phyloP scores from a whole-genome alignment of 2,797 vertebrate species.

The Gallinago stenura region DNA sequence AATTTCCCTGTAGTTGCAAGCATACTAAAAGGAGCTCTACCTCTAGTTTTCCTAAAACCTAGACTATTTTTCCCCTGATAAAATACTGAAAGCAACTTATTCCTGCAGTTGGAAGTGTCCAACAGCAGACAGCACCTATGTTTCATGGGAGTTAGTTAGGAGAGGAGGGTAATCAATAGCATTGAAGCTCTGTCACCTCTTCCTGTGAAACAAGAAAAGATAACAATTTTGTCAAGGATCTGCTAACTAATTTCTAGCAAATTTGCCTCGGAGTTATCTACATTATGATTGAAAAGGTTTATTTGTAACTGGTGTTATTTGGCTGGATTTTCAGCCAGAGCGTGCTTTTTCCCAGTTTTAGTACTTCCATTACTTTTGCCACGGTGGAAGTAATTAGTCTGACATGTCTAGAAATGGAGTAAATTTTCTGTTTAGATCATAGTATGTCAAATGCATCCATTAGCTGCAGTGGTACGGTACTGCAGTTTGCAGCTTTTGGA shows the following conservation, averaged over 20 bases:
- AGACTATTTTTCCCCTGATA: neutral
- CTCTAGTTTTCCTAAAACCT: neutral
- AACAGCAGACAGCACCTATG: neutral
- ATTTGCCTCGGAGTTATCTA: neutral
- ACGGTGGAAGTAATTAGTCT: neutral
- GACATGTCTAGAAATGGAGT: neutral
- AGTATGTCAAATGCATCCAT: neutral
- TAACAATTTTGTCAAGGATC: neutral
- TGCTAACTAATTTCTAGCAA: neutral
- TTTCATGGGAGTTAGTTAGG: neutral
- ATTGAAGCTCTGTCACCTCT: neutral
- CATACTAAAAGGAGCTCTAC: neutral
- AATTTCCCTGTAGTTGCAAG: neutral
- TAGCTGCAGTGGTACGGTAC: neutral
- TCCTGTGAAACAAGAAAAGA: neutral
- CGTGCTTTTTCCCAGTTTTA: neutral
- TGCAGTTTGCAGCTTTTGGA: neutral
- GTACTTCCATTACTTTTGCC: neutral
- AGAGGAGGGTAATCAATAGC: neutral
- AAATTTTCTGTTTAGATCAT: neutral
- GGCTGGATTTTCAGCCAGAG: neutral
- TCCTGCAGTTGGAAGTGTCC: neutral
- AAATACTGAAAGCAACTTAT: neutral
- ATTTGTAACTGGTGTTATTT: neutral
- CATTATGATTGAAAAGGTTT: neutral